phyloP scores from a whole-genome alignment of 2,888 invertebrate species.

The Pandemis cinnamomeana region DNA sequence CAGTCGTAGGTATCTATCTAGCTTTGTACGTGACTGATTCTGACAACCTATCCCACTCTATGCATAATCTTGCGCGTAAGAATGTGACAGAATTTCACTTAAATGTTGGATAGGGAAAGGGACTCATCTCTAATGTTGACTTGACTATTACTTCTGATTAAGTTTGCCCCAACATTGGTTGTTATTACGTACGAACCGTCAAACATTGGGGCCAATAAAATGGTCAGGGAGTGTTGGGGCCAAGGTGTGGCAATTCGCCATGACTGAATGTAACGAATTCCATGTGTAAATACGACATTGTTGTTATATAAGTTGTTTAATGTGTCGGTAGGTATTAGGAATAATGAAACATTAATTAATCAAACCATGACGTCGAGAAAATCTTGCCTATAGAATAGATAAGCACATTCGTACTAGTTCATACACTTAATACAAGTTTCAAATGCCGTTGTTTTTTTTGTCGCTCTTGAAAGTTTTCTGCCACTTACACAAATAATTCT shows the following conservation, averaged over 20 bases:
- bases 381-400: slow-evolving; percentile 5
- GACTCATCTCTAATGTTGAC: neutral
- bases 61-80: no score
- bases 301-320: slow-evolving; percentile 17
- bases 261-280: slow-evolving; percentile 28
- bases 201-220: slow-evolving; percentile 7
- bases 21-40: no score
- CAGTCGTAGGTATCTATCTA: no score
- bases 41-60: no score
- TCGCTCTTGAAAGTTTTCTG: neutral
- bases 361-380: neutral
- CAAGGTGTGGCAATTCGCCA: slow-evolving; percentile 13
- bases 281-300: slow-evolving; percentile 15
- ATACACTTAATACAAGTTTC: neutral
- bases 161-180: slow-evolving; percentile 10
- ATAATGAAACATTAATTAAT: neutral
- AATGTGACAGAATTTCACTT: neutral
- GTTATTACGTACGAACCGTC: neutral
- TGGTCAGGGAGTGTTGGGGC: slow-evolving; percentile 23
- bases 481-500: neutral
- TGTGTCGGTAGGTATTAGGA: slow-evolving; percentile 11
- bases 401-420: neutral
- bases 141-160: neutral
- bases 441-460: neutral
- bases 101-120: neutral